These are phyloP conservation scores for Aselliscus stoliczkanus DNA, from an alignment of 2,797 vertebrate genomes.

Conservation along the genomic window DNA sequence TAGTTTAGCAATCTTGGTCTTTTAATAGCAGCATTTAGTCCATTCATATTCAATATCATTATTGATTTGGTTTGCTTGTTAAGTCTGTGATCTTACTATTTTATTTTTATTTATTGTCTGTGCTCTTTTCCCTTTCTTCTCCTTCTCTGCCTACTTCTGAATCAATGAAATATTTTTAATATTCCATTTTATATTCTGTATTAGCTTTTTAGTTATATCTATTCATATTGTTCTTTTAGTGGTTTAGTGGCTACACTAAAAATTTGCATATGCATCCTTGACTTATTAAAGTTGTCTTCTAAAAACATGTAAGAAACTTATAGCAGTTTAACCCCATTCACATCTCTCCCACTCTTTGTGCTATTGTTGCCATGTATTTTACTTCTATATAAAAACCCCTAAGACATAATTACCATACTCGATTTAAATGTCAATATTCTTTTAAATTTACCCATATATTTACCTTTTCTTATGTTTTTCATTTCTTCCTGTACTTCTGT, in stretches of 20 bases:
- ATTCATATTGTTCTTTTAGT: not conserved
- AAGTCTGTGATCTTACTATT: not conserved
- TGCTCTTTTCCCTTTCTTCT: not conserved
- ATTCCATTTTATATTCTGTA: not conserved
- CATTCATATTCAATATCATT: not conserved
- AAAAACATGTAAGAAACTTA: not conserved
- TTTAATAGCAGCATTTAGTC: not conserved
- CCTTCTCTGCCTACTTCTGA: not conserved
- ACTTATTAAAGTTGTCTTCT: not conserved
- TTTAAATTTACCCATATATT: not conserved
- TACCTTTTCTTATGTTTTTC: not conserved
- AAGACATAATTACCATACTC: not conserved
- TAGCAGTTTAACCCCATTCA: no score
- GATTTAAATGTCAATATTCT: not conserved
- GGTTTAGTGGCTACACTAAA: not conserved
- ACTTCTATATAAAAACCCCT: not conserved
- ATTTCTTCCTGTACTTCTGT: not conserved
- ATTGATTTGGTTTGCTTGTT: not conserved
- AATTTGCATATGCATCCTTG: not conserved
- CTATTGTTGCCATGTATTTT: not conserved
- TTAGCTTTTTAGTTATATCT: not conserved
- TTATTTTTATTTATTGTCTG: not conserved
- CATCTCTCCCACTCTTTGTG: not conserved
- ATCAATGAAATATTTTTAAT: not conserved
- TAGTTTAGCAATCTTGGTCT: not conserved